Evolutionary conservation across 2,888 invertebrate genomes (phyloP), one percentile per base, ranked within the genome.

Genomic region (Drosophila niveifrons): DNA sequence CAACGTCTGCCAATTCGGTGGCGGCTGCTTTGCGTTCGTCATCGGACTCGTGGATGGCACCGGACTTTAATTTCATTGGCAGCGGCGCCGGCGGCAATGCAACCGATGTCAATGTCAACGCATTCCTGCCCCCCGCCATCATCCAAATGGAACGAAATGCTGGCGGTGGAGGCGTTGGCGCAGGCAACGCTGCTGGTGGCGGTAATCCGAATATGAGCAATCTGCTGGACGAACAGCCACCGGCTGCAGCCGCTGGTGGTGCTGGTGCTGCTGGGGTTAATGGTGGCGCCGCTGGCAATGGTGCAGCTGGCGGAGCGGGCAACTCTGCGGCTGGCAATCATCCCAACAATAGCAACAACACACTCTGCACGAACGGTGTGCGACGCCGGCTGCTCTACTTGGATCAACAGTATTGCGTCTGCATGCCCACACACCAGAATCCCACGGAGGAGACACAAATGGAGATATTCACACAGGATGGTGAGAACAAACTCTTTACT

Each of bases 391-490:
- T 90, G 23, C 72, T 90, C 13, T 90, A 89, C 53, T 71, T 89
- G 51, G 92, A 90, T 74, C 91, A 90, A 51, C 91, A 91, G 62
- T 91, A 90, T 68, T 91, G 91, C 46, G 85, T 85, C 18, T 80
- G 88, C 55, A 80, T 94, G 95, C 90, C 90, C 57, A 94, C 95
- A 0, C 94, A 95, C 67, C 90, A 83, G 46, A 91, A 89, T 71
- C 90, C 90, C 6, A 95, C 95, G 67, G 95, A 95, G 84, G 95
- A 95, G 82, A 93, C 93, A 59, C 91, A 91, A 66, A 94, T 95
- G 67, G 95, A 95, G 90, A 94, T 95, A 84, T 95, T 95, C 48
- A 95, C 95, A 90, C 95, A 95, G 82, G 94, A 95, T 18, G 95
- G 95, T 48, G 94, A 23, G 23, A 23, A 23, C 3, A 23, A 4